These are phyloP conservation scores for Zaprionus nigranus DNA, from an alignment of 1,140 invertebrate genomes.

Conservation along the genomic window DNA sequence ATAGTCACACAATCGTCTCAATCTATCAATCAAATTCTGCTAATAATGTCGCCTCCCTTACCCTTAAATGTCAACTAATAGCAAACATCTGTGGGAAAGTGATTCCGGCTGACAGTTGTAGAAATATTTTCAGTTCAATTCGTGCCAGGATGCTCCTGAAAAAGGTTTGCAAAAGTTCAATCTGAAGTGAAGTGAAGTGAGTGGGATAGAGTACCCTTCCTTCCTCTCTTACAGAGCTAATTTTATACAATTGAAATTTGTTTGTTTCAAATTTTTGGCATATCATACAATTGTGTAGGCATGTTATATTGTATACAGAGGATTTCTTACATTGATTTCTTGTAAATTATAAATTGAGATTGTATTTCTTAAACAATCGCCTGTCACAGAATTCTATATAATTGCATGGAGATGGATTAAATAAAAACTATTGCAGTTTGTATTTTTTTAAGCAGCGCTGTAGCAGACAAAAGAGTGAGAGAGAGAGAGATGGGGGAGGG, in stretches of 20 bases:
- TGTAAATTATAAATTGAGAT: neutral
- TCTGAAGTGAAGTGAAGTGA: neutral
- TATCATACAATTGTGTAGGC: neutral
- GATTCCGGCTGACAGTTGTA: constrained; percentile 56
- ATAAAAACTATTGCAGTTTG: neutral
- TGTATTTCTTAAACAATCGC: neutral
- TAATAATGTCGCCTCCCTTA: constrained; percentile 46
- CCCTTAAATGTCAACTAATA: constrained; percentile 51
- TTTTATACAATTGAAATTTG: neutral
- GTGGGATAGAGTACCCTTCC: neutral
- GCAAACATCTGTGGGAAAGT: constrained; percentile 39
- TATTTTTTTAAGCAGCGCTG: constrained; percentile 12
- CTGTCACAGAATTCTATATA: neutral
- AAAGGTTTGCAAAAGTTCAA: too few species aligned
- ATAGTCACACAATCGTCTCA: constrained; percentile 51
- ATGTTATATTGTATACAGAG: neutral
- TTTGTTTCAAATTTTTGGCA: too few species aligned
- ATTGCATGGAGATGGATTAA: neutral
- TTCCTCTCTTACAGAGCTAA: neutral
- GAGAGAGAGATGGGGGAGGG: neutral
- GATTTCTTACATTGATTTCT: neutral
- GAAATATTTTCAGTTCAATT: constrained; percentile 23
- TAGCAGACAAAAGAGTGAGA: constrained; percentile 5
- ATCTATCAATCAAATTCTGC: constrained; percentile 69
- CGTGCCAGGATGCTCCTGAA: neutral